phyloP scores from a whole-genome alignment of 2,888 invertebrate genomes.

The Euproctis similis region DNA sequence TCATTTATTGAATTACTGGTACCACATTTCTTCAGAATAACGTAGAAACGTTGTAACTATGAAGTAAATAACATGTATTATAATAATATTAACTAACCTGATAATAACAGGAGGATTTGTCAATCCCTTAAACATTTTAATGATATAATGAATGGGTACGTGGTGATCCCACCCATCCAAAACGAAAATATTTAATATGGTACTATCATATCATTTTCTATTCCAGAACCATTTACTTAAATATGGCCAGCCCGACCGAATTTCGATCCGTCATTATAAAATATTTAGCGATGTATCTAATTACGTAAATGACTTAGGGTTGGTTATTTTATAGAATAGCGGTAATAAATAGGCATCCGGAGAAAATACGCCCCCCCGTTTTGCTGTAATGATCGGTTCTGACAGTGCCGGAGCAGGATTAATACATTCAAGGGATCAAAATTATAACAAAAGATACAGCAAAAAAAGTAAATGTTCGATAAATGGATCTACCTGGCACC shows the following conservation, averaged over 20 bases:
- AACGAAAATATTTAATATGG: conserved; percentile 35
- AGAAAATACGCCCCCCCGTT: conserved; percentile 71
- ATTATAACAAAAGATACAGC: conserved; percentile 64
- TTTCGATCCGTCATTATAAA: conserved; percentile 66
- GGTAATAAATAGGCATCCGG: conserved; percentile 71
- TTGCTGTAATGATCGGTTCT: conserved; percentile 68
- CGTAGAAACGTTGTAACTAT: too few species aligned
- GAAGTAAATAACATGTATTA: conserved; percentile 18
- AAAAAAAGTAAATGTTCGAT: conserved; percentile 67
- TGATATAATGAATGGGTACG: conserved; percentile 34
- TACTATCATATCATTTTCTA: conserved; percentile 45
- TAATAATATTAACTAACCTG: conserved; percentile 36
- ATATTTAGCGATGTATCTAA: conserved; percentile 74
- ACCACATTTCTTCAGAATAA: too few species aligned
- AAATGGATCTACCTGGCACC: conserved; percentile 63
- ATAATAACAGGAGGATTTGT: conserved; percentile 46
- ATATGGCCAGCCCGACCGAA: conserved; percentile 52
- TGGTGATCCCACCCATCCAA: conserved; percentile 27
- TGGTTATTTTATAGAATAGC: conserved; percentile 70
- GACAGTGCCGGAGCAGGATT: conserved; percentile 66
- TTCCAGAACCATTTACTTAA: conserved; percentile 42
- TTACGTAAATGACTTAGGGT: conserved; percentile 67
- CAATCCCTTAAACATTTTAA: conserved; percentile 26
- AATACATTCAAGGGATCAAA: conserved; percentile 68
- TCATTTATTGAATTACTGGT: too few species aligned